Conservation (phyloP, 2,113 vertebrate genomes). For the Romanogobio albipinnatus region DNA sequence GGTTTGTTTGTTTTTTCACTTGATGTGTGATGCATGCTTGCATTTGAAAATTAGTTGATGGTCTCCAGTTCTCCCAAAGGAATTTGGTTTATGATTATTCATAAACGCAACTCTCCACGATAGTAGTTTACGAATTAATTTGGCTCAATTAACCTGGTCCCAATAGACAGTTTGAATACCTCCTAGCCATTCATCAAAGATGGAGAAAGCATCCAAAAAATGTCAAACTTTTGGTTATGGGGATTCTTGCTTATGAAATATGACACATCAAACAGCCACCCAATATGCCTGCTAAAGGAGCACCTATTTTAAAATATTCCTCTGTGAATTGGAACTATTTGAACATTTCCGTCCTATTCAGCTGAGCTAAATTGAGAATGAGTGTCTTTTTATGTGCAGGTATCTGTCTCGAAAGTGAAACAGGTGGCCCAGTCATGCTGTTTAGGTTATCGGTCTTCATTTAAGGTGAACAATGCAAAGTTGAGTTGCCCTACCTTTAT, state of each 20-base stretch:
- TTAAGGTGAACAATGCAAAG: conserved; percentile 6
- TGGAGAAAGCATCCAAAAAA: conserved; percentile 54
- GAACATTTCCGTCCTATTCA: conserved; percentile 33
- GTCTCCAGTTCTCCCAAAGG: conserved; percentile 1
- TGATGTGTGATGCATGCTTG: conserved; percentile 53
- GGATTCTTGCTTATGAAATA: conserved; percentile 50
- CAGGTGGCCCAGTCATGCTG: conserved; percentile 10
- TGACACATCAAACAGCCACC: conserved; percentile 49
- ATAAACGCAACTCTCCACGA: conserved; percentile 70
- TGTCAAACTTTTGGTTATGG: conserved; percentile 51
- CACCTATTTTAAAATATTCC: conserved; percentile 51
- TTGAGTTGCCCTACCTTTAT: not conserved
- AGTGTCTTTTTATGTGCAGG: conserved; percentile 28
- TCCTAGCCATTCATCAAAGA: conserved; percentile 65
- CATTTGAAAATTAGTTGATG: conserved; percentile 47
- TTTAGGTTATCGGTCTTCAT: conserved; percentile 33
- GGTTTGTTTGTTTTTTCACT: conserved; percentile 57
- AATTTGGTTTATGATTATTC: conserved; percentile 69
- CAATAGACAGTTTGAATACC: conserved; percentile 56
- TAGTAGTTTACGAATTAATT: conserved; percentile 69
- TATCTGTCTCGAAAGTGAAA: conserved; percentile 30
- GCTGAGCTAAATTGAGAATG: conserved; percentile 33
- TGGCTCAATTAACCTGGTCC: conserved; percentile 70
- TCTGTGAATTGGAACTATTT: conserved; percentile 60
- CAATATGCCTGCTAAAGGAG: conserved; percentile 39